phyloP scores from a whole-genome alignment of 2,888 invertebrate species.

The Mechanitis messenoides region DNA sequence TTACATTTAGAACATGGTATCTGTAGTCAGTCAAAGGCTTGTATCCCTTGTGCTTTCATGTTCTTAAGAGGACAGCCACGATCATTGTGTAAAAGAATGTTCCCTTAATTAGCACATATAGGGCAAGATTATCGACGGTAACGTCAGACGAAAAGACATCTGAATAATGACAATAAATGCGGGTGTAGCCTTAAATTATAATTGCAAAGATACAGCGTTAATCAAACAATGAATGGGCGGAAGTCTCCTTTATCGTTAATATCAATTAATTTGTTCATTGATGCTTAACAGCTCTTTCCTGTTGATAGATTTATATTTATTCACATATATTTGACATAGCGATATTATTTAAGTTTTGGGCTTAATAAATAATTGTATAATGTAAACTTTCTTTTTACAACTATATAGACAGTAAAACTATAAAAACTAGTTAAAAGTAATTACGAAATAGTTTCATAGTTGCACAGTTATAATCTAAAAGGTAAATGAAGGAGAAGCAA shows the following conservation, averaged over 20 bases:
- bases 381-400: background rate
- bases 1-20: slow-evolving; percentile 52
- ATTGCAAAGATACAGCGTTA: slow-evolving; percentile 30
- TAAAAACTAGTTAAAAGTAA: background rate
- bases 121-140: slow-evolving; percentile 62
- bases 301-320: slow-evolving; percentile 9
- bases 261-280: slow-evolving; percentile 30
- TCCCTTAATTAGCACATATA: slow-evolving; percentile 73
- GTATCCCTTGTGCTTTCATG: slow-evolving; percentile 50
- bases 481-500: slow-evolving; percentile 19
- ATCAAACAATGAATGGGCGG: slow-evolving; percentile 32
- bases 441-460: slow-evolving; percentile 8
- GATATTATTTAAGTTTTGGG: too few species aligned
- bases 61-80: slow-evolving; percentile 53
- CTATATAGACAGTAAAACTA: background rate
- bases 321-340: slow-evolving; percentile 7
- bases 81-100: slow-evolving; percentile 65
- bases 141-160: slow-evolving; percentile 56
- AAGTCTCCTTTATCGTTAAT: slow-evolving; percentile 30
- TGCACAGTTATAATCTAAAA: slow-evolving; percentile 14
- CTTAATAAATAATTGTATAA: background rate
- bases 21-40: slow-evolving; percentile 64
- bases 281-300: slow-evolving; percentile 28
- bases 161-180: slow-evolving; percentile 59
- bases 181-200: slow-evolving; percentile 30